These are phyloP conservation scores for Clarias laeviceps DNA, from an alignment of 2,797 vertebrate species.

Conservation along the genomic window DNA sequence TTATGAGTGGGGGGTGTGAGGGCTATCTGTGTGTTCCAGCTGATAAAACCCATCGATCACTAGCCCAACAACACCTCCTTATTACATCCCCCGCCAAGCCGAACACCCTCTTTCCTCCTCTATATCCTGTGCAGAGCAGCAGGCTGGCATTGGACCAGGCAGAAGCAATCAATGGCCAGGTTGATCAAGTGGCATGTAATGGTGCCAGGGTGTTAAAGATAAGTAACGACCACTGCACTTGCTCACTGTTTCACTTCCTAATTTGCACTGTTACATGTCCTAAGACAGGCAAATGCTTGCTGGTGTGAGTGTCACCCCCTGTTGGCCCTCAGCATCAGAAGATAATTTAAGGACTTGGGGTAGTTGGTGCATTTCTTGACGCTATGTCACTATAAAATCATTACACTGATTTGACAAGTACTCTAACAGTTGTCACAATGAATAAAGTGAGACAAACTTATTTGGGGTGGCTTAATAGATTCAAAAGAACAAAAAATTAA, in stretches of 20 bases:
- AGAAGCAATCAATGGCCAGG: constrained; percentile 56
- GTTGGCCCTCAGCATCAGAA: constrained; percentile 9
- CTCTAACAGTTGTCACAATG: constrained; percentile 37
- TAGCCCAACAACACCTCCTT: constrained; percentile 36
- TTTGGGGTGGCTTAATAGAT: constrained; percentile 50
- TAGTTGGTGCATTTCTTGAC: constrained; percentile 16
- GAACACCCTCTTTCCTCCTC: constrained; percentile 27
- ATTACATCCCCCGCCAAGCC: constrained; percentile 37
- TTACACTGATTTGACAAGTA: constrained; percentile 37
- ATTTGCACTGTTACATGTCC: constrained; percentile 43
- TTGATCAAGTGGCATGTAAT: constrained; percentile 64
- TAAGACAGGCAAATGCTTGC: neutral
- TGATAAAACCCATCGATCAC: constrained; percentile 67
- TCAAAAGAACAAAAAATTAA: constrained; percentile 39
- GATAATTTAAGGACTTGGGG: neutral
- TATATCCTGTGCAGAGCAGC: constrained; percentile 40
- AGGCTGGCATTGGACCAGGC: constrained; percentile 59
- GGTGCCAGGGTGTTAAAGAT: constrained; percentile 58
- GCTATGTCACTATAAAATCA: constrained; percentile 18
- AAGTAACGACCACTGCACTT: constrained; percentile 47
- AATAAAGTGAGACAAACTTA: constrained; percentile 33
- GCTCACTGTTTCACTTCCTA: constrained; percentile 45
- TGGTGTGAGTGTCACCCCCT: constrained; percentile 18
- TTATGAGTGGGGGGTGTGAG: constrained; percentile 45
- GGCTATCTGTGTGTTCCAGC: constrained; percentile 59